Evolutionary conservation across 35 echinoderm and acorn worm species (phyloP).

Genomic region (Lytechinus variegatus): DNA sequence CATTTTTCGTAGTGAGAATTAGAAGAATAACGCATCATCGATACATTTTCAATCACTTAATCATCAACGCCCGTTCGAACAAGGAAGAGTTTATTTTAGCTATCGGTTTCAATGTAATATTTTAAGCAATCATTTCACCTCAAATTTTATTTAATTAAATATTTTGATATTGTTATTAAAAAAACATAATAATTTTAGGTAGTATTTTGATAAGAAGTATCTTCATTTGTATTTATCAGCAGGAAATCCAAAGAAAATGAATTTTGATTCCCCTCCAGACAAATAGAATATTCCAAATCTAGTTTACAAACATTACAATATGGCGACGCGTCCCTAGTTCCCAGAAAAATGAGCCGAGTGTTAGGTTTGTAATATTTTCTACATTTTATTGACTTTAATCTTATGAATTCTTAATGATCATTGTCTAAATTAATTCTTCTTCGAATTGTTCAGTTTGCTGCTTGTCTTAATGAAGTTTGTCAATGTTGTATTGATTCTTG

Average conservation of each 20-base stretch:
- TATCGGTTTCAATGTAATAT: too few relatives aligned
- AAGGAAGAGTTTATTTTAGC: too few relatives aligned
- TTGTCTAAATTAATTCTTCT: not conserved
- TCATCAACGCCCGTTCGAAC: too few relatives aligned
- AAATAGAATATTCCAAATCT: not conserved
- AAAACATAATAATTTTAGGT: too few relatives aligned
- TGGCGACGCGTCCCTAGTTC: constrained; percentile 7
- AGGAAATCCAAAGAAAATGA: too few relatives aligned
- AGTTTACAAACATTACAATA: not conserved
- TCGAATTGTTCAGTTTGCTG: not conserved
- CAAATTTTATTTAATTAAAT: too few relatives aligned
- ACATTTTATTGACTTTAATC: not conserved
- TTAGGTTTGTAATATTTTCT: not conserved
- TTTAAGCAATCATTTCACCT: too few relatives aligned
- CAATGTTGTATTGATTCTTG: not conserved
- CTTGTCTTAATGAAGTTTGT: not conserved
- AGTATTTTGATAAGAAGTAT: too few relatives aligned
- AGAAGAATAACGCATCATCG: too few relatives aligned
- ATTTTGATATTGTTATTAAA: too few relatives aligned
- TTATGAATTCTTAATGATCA: not conserved
- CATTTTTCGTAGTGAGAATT: too few relatives aligned
- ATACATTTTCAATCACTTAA: not conserved
- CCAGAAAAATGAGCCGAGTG: not conserved
- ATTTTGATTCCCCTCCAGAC: not conserved
- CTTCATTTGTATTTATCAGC: too few relatives aligned